These are phyloP conservation scores for Sitophilus oryzae DNA, from an alignment of 1,140 invertebrate genomes.

Conservation along the genomic window DNA sequence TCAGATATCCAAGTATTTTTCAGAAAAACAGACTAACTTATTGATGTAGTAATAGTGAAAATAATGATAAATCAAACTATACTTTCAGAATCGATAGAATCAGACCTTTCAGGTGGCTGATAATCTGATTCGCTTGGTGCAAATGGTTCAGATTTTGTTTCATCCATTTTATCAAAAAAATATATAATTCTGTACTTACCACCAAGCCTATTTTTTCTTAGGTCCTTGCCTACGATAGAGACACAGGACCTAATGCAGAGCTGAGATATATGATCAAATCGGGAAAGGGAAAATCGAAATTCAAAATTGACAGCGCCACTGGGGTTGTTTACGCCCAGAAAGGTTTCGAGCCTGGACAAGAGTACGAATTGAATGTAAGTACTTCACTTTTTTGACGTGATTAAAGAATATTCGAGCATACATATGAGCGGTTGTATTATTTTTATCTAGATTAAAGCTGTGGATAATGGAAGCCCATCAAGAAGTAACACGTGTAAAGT, in stretches of 20 bases:
- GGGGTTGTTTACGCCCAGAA: constrained; percentile 70
- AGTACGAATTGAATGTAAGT: constrained; percentile 73
- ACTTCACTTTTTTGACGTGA: background rate
- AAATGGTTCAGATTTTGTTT: too few species aligned
- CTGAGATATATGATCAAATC: constrained; percentile 77
- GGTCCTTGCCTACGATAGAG: constrained; percentile 80
- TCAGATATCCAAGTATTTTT: too few species aligned
- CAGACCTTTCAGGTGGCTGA: too few species aligned
- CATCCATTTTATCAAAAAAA: too few species aligned
- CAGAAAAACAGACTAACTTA: too few species aligned
- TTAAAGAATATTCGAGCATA: background rate
- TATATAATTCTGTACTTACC: too few species aligned
- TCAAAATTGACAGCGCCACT: constrained; percentile 72
- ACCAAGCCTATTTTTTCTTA: constrained; percentile 39
- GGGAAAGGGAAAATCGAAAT: constrained; percentile 64
- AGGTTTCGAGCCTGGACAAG: constrained; percentile 63
- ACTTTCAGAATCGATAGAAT: too few species aligned
- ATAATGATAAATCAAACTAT: too few species aligned
- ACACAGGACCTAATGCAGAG: constrained; percentile 73
- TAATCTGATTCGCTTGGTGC: too few species aligned
- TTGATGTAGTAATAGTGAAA: too few species aligned
- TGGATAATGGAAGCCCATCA: constrained; percentile 66
- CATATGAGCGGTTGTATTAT: background rate
- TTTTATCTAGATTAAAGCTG: constrained; percentile 63
- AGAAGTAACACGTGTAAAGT: constrained; percentile 66